Evolutionary conservation across 1,140 invertebrate genomes (phyloP).

Genomic region (Pteromalus puparum): DNA sequence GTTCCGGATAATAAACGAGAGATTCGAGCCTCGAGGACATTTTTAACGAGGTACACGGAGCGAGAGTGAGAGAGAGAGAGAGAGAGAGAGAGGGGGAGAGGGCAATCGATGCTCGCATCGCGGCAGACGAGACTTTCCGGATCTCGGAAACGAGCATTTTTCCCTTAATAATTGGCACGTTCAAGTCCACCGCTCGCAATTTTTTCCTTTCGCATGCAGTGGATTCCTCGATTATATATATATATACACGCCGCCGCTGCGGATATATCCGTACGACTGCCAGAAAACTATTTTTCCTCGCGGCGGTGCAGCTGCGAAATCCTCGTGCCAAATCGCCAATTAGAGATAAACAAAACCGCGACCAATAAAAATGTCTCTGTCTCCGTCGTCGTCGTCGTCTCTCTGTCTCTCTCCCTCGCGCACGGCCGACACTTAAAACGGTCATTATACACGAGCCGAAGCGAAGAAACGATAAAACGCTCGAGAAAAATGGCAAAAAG

Average conservation of each 20-base stretch:
- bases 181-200: background rate
- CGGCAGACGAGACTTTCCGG: slow-evolving; percentile 35
- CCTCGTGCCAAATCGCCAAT: slow-evolving; percentile 51
- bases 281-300: slow-evolving; percentile 18
- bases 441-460: slow-evolving; percentile 40
- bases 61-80: background rate
- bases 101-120: slow-evolving; percentile 62
- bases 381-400: background rate
- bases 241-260: too few relatives aligned
- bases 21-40: slow-evolving; percentile 64
- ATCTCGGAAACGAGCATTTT: slow-evolving; percentile 10
- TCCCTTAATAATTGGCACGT: slow-evolving; percentile 14
- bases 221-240: too few relatives aligned
- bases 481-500: slow-evolving; percentile 37
- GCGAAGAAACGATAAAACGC: slow-evolving; percentile 44
- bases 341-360: slow-evolving; percentile 51
- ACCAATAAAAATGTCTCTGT: slow-evolving; percentile 43
- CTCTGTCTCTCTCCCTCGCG: background rate
- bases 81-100: background rate
- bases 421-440: slow-evolving; percentile 42
- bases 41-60: slow-evolving; percentile 56
- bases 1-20: slow-evolving; percentile 71
- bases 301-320: background rate
- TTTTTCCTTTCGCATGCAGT: background rate
- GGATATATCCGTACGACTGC: background rate